These are phyloP conservation scores for Diadromus collaris DNA, from an alignment of 2,888 invertebrate genomes.

Conservation along the genomic window DNA sequence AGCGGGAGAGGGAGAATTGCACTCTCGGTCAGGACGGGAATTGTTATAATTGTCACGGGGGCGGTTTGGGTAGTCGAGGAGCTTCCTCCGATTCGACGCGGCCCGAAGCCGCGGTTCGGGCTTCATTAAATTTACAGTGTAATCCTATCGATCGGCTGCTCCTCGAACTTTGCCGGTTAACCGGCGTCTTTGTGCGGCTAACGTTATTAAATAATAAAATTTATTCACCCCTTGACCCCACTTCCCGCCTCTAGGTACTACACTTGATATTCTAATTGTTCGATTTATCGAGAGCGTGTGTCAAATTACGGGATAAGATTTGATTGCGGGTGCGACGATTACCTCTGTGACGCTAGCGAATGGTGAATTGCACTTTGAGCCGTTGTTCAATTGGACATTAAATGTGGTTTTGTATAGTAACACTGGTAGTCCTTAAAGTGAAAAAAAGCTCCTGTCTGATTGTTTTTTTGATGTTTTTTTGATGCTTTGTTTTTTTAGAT, in stretches of 20 bases:
- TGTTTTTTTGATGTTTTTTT: too few species aligned
- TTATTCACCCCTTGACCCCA: not conserved
- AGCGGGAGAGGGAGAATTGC: conserved; percentile 27
- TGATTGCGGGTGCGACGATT: not conserved
- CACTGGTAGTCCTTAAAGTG: too few species aligned
- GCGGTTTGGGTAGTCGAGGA: conserved; percentile 18
- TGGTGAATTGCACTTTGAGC: too few species aligned
- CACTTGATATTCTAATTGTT: not conserved
- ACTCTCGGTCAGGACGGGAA: conserved; percentile 25
- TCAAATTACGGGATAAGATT: not conserved
- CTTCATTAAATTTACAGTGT: conserved; percentile 52
- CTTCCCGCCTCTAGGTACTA: too few species aligned
- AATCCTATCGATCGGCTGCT: conserved; percentile 33
- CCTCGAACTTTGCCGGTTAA: conserved; percentile 14
- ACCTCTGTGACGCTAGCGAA: too few species aligned
- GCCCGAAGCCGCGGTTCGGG: conserved; percentile 15
- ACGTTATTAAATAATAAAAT: conserved; percentile 12
- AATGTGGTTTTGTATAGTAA: too few species aligned
- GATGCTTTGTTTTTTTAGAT: too few species aligned
- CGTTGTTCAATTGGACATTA: too few species aligned
- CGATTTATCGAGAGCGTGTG: not conserved
- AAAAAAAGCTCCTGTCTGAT: too few species aligned
- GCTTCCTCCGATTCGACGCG: conserved; percentile 19
- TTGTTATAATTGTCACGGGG: conserved; percentile 55
- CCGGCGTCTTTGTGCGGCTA: conserved; percentile 3